phyloP scores from a whole-genome alignment of 2,113 vertebrate genomes.

The Thunnus maccoyii region DNA sequence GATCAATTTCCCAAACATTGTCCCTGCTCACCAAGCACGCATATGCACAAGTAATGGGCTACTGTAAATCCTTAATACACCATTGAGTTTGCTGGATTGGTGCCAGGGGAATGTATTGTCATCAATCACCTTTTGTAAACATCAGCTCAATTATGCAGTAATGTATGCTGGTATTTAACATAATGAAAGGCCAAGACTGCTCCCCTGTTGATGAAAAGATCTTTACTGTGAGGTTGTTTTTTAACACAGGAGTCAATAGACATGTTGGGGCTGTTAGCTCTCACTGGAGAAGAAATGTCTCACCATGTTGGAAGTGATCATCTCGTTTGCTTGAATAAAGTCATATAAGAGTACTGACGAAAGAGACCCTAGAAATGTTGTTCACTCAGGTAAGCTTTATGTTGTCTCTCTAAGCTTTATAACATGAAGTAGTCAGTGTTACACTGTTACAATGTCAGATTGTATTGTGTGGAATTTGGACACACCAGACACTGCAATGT shows the following conservation, averaged over 20 bases:
- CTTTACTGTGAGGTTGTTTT: constrained; percentile 38
- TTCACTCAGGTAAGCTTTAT: too few species aligned
- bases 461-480: not conserved
- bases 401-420: too few species aligned
- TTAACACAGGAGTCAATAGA: constrained; percentile 12
- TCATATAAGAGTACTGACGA: too few species aligned
- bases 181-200: constrained; percentile 62
- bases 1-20: constrained; percentile 44
- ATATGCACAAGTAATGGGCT: constrained; percentile 49
- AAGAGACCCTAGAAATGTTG: too few species aligned
- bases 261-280: constrained; percentile 9
- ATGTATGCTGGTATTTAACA: constrained; percentile 54
- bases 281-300: not conserved
- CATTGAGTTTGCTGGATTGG: constrained; percentile 40
- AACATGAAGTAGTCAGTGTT: too few species aligned
- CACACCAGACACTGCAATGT: not conserved
- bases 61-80: constrained; percentile 51
- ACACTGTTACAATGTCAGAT: too few species aligned
- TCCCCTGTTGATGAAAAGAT: constrained; percentile 48
- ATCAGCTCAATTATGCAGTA: constrained; percentile 64
- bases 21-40: constrained; percentile 9
- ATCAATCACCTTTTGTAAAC: constrained; percentile 65
- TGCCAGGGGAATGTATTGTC: constrained; percentile 58
- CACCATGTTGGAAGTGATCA: not conserved
- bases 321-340: not conserved